These are phyloP conservation scores for Drosophila burlai DNA, from an alignment of 1,140 invertebrate species.

Conservation along the genomic window DNA sequence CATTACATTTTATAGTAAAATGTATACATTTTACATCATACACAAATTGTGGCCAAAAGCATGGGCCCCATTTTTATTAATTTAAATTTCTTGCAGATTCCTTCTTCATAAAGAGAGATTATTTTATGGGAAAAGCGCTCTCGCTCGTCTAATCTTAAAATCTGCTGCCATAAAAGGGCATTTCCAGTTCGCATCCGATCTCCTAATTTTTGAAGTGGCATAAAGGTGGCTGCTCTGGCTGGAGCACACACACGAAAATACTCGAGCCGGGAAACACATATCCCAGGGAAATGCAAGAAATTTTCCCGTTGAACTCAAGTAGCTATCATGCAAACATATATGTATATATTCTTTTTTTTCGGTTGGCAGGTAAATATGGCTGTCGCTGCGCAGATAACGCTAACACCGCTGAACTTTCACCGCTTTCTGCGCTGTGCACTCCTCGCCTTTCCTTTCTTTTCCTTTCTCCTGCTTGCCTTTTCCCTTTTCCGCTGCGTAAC, in stretches of 20 bases:
- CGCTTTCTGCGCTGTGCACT: slow-evolving; percentile 1
- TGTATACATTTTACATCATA: not conserved
- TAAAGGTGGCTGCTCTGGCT: slow-evolving; percentile 18
- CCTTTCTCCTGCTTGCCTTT: slow-evolving; percentile 29
- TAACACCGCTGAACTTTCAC: slow-evolving; percentile 70
- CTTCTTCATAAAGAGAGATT: not conserved
- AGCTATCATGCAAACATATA: slow-evolving; percentile 60
- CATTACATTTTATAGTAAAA: too few species aligned
- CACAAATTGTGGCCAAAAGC: not conserved
- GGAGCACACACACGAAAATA: slow-evolving; percentile 20
- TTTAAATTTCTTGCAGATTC: not conserved
- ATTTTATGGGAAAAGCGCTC: not conserved
- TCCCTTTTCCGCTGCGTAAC: slow-evolving; percentile 49
- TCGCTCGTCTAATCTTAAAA: not conserved
- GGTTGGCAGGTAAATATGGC: slow-evolving; percentile 80
- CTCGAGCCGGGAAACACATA: slow-evolving; percentile 26
- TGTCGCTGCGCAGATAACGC: slow-evolving; percentile 75
- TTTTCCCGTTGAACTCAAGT: slow-evolving; percentile 64
- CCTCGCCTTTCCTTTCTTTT: not conserved
- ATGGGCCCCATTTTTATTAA: not conserved
- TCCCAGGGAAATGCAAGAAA: slow-evolving; percentile 46
- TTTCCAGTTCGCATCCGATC: slow-evolving; percentile 16
- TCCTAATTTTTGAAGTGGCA: slow-evolving; percentile 18
- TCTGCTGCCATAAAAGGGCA: slow-evolving; percentile 13
- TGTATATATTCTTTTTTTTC: slow-evolving; percentile 17